Evolutionary conservation across 1,140 invertebrate genomes (phyloP).

Genomic region (Pentalonia nigronervosa): DNA sequence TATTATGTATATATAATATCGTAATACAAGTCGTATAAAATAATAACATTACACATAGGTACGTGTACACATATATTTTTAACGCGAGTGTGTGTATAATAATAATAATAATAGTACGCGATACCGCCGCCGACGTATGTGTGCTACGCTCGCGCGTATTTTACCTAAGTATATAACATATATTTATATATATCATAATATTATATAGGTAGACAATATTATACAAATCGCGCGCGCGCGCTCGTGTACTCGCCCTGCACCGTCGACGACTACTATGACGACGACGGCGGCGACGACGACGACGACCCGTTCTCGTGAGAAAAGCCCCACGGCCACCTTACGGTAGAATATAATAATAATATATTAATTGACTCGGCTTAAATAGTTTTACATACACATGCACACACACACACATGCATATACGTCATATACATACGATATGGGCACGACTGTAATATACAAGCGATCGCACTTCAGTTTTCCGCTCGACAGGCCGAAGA

Average conservation of each 20-base stretch:
- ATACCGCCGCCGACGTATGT: neutral
- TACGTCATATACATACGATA: neutral
- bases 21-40: slow-evolving; percentile 19
- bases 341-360: slow-evolving; percentile 13
- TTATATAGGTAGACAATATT: too few species aligned
- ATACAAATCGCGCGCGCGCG: neutral
- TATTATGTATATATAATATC: neutral
- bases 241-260: neutral
- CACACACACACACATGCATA: neutral
- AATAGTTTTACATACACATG: neutral
- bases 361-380: slow-evolving; percentile 11
- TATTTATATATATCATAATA: neutral
- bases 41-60: slow-evolving; percentile 9
- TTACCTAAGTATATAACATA: neutral
- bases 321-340: slow-evolving; percentile 24
- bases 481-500: neutral
- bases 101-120: slow-evolving; percentile 1
- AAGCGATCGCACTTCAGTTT: neutral
- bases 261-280: neutral
- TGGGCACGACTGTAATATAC: too few species aligned
- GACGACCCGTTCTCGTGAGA: slow-evolving; percentile 36
- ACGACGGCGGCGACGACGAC: neutral
- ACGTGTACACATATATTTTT: neutral
- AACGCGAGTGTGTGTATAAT: neutral
- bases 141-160: neutral